Evolutionary conservation across 2,797 vertebrate species (phyloP).

Genomic region (Gobio occitaniae): DNA sequence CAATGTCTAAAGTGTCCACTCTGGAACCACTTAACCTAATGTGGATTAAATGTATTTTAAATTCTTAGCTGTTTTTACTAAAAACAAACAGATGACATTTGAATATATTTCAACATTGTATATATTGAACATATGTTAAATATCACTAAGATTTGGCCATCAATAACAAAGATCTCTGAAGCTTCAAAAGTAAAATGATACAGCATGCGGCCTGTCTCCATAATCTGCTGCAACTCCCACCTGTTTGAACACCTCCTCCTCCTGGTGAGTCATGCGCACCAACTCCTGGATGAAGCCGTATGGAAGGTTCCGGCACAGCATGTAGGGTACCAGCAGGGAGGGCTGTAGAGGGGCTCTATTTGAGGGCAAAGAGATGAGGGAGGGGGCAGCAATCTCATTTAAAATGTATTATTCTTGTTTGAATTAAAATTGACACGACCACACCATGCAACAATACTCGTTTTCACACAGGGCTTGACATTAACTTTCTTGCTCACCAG

Average conservation of each 20-base stretch:
- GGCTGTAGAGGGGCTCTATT: slow-evolving; percentile 89
- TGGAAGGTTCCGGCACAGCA: slow-evolving; percentile 98
- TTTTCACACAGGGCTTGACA: not conserved
- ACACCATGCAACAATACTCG: not conserved
- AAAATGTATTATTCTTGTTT: slow-evolving; percentile 12
- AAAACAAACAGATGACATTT: slow-evolving; percentile 5
- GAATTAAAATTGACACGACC: not conserved
- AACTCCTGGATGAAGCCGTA: slow-evolving; percentile 97
- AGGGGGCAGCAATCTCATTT: slow-evolving; percentile 1
- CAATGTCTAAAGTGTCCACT: not conserved
- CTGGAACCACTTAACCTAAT: not conserved
- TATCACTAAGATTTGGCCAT: slow-evolving; percentile 21
- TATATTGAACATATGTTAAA: not conserved
- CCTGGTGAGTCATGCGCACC: slow-evolving; percentile 95
- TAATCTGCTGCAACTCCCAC: slow-evolving; percentile 69
- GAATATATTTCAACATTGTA: no score
- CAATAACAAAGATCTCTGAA: slow-evolving; percentile 33
- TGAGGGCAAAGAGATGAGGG: slow-evolving; percentile 42
- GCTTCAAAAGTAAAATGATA: slow-evolving; percentile 45
- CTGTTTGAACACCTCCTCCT: slow-evolving; percentile 94
- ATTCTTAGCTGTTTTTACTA: not conserved
- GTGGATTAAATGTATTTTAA: slow-evolving; percentile 1
- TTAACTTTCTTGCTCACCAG: no score
- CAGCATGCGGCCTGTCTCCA: slow-evolving; percentile 29
- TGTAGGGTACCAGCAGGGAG: slow-evolving; percentile 96